Evolutionary conservation across 2,797 vertebrate genomes (phyloP), one percentile per base, ranked within the genome.

Genomic region (Schizopygopsis malacanthus): DNA sequence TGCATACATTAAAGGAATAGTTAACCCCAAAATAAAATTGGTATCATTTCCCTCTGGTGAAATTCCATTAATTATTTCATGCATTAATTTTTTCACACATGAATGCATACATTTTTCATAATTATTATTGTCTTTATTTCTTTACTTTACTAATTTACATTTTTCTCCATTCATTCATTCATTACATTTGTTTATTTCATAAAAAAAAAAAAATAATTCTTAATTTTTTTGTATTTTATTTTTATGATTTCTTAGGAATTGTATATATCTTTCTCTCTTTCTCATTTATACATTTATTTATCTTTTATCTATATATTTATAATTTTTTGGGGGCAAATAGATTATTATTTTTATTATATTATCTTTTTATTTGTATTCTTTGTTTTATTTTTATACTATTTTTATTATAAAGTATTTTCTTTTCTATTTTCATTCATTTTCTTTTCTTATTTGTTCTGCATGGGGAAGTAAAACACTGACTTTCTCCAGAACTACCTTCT

Each of bases 141-240:
- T 59, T n/a, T 59, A 10, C 9, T 22, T 56, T 56, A 56, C 20
- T 22, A 56, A 22, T 22, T 10, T 22, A 54, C 0, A 8, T 54
- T 54, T 20, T 54, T 20, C 12, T 50, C 16, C 16, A 54, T 54
- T 54, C 16, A 22, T 56, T n/a, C 10, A n/a, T n/a, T 59, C 52
- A 52, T 11, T 56, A 11, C 22, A 61, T 52, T 52, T 52, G 45
- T 33, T 33, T 33, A 33, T 33, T 33, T 33, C 3, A 2, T 33
- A 0, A 3, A 33, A 33, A 33, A 33, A 33, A 33, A 33, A 33
- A 33, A 0, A 0, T 3, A 33, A 3, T 3, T 33, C 0, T 33
- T 33, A 33, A 33, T 3, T 33, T 3, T 0, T 33, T 33, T 33
- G 28, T 28, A 28, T 33, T 33, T 33, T 3, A 0, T 33, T 33